Evolutionary conservation across 2,113 vertebrate species (phyloP).

Genomic region (Varanus komodoensis): DNA sequence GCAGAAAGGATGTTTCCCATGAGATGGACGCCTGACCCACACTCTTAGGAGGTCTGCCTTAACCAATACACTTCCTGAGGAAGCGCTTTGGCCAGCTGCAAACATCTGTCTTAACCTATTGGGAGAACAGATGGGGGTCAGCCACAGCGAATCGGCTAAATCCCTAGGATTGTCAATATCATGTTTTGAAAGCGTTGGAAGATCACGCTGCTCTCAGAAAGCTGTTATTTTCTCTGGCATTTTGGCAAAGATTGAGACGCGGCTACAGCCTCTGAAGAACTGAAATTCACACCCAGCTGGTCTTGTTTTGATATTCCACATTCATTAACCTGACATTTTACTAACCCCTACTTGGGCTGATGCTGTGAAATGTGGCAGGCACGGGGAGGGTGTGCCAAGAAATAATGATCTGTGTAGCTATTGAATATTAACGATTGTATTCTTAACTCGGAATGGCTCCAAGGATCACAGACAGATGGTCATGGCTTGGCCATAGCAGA

Average conservation of each 20-base stretch:
- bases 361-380: background rate
- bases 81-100: background rate
- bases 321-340: no score
- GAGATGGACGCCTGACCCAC: background rate
- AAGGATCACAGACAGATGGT: no score
- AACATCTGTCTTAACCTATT: slow-evolving; percentile 1
- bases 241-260: background rate
- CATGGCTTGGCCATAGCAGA: no score
- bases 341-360: no score
- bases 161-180: background rate
- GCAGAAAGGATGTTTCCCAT: background rate
- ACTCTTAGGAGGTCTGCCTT: background rate
- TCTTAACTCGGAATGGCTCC: no score
- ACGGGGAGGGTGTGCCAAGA: background rate
- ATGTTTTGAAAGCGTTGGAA: background rate
- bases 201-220: background rate
- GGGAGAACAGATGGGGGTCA: background rate
- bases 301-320: no score
- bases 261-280: background rate
- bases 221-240: background rate
- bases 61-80: background rate
- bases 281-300: no score
- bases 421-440: no score
- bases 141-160: background rate
- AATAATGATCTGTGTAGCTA: background rate